Evolutionary conservation across 2,888 invertebrate genomes (phyloP), one percentile per base, ranked within the genome.

Genomic region (Phymatocera aterrima): DNA sequence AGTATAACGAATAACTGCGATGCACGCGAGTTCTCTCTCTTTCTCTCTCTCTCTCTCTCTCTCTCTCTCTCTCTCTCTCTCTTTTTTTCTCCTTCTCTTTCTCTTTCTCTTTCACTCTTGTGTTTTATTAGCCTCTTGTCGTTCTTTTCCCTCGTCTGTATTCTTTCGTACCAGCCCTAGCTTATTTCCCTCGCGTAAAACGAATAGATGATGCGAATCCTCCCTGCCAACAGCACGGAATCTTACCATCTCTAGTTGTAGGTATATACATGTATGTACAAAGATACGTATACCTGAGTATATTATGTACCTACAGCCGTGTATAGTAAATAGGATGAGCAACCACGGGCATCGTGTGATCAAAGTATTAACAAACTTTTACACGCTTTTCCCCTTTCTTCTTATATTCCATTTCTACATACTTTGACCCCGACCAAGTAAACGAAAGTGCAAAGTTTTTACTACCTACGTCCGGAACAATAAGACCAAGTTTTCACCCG

Each of bases 401-500:
- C 48, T 40, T 40, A 5, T 40, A 40, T 40, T 40, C 31, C 18
- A 18, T 64, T 64, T 10, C 18, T 1, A 64, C 37, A 34, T 64
- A 64, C 37, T 64, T 64, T 64, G 34, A 64, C n/a, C 37, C 37
- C 4, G 28, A 24, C 15, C 12, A 34, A 77, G 72, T 21, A 34
- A 54, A 65, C 43, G 46, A 57, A 61, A 70, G 70, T 79, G 46
- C 46, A 60, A 75, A 61, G 75, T 65, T 78, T 48, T 61, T 79
- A 78, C 77, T 74, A 51, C 78, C 18, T 28, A n/a, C 24, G 51
- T 48, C 48, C 21, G n/a, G 37, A 64, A 72, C 54, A 75, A 51
- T 81, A 81, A 83, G 80, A 81, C 82, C 80, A 81, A 82, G 81
- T 82, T 81, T 82, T 28, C n/a, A 3, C 4, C 40, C 77, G 1